Base-by-base conservation (phyloP, 2,888 invertebrate species). In the Ernsta delagoae region DNA sequence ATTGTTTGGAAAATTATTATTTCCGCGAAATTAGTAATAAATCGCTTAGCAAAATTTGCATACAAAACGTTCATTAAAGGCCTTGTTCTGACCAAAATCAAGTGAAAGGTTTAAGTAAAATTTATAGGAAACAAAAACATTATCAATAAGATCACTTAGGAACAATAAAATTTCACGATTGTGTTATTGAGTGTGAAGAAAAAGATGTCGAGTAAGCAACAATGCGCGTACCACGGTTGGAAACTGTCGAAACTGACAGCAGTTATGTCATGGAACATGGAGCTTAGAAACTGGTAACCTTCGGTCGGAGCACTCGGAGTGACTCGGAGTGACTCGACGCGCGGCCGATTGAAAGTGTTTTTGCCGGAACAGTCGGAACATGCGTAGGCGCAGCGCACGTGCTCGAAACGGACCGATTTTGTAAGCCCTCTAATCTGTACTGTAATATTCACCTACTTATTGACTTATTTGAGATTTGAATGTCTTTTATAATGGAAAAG, bases 271-370 rank as follows among this genome's bases (percentile, higher is more conserved):
- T n/a, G n/a, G n/a, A n/a, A n/a, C n/a, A n/a, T 70, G 70, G 62
- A 66, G 65, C 62, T 71, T 63, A 73, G 65, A 68, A 72, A 50
- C 56, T 70, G 64, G 67, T 73, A 76, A 74, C 75, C 76, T 77
- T 77, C 73, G 70, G 43, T 24, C 39, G 61, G 70, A 73, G 72
- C 75, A 11, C 11, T 45, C n/a, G n/a, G 9, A 41, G 5, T 39
- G 24, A 24, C 24, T 39, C 39, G 39, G 39, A 39, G 39, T 39
- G 9, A 41, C 36, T 16, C 39, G 59, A 70, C 73, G 72, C 75
- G 74, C 67, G 75, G 75, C 72, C 72, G 71, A 70, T 73, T 69
- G 76, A 77, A 77, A 75, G 75, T 74, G 73, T 73, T 68, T 68
- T 69, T 69, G 69, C 69, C 69, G 69, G 69, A 69, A 63, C 63